Percentiles rank a stretch among this genome's conserved stretches.
phyloP scores from a whole-genome alignment of 2,113 vertebrate species.

The Onychorhynchus coronatus region DNA sequence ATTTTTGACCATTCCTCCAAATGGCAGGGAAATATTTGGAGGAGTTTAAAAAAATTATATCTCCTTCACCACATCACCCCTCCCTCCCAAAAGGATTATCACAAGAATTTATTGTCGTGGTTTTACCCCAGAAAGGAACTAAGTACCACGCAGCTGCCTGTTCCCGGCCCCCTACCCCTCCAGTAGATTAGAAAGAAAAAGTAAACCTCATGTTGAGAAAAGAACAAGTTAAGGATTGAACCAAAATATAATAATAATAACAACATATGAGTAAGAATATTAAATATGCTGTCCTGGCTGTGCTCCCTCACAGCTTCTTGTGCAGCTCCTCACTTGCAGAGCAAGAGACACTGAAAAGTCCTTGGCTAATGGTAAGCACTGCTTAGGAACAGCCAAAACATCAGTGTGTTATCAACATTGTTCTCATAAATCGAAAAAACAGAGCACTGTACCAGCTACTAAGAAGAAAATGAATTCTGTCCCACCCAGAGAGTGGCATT shows the following conservation, averaged over 20 bases:
- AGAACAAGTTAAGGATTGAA: not conserved
- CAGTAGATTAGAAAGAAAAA: not conserved
- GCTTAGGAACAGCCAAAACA: not conserved
- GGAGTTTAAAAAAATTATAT: not conserved
- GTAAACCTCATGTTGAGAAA: not conserved
- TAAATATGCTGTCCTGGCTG: not conserved
- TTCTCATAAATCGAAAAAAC: not conserved
- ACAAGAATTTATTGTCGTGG: not conserved
- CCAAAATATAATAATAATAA: not conserved
- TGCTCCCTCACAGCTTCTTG: not conserved
- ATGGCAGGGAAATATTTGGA: not conserved
- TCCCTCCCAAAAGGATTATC: not conserved
- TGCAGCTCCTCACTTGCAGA: not conserved
- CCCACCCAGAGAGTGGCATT: not conserved
- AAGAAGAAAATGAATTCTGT: not conserved
- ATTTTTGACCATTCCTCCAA: not conserved
- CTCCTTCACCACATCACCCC: not conserved
- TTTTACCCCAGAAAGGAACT: not conserved
- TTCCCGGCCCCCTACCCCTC: fast-evolving
- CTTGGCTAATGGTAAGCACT: not conserved
- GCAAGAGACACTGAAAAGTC: not conserved
- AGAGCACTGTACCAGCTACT: not conserved
- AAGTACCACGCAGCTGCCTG: not conserved
- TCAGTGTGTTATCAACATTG: not conserved
- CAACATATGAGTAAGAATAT: not conserved